Percentiles rank a stretch among this genome's conserved stretches.
phyloP scores from a whole-genome alignment of 2,113 vertebrate species.

The Saccopteryx bilineata region DNA sequence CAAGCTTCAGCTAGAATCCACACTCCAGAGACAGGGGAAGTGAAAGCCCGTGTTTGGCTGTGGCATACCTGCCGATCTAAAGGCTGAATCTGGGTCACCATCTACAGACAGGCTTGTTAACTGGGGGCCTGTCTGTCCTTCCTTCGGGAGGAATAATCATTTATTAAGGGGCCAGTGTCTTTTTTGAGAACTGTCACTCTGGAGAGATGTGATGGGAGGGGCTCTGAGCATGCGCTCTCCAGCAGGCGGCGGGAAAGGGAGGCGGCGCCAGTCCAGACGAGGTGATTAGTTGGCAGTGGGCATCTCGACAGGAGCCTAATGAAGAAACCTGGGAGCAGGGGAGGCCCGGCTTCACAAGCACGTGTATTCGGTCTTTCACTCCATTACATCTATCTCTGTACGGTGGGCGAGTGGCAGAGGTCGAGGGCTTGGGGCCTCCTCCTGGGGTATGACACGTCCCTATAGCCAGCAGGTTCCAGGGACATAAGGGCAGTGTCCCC shows the following conservation, averaged over 20 bases:
- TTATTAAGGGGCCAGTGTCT: background rate
- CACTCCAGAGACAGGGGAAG: background rate
- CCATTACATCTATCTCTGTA: background rate
- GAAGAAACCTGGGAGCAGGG: slow-evolving; percentile 42
- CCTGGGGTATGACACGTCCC: background rate
- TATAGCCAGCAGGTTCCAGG: background rate
- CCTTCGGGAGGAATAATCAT: slow-evolving; percentile 48
- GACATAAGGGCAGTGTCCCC: background rate
- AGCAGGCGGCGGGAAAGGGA: background rate
- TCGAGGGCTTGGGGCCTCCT: background rate
- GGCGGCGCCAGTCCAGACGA: background rate
- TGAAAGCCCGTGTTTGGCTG: fast-evolving
- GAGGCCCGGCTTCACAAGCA: background rate
- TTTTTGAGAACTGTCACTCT: slow-evolving; percentile 16
- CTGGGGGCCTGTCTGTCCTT: background rate
- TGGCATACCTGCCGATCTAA: background rate
- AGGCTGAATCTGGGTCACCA: background rate
- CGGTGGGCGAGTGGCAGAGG: background rate
- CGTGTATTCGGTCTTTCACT: background rate
- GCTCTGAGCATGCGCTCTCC: background rate
- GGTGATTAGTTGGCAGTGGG: slow-evolving; percentile 54
- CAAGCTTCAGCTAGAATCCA: background rate
- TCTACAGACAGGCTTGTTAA: background rate
- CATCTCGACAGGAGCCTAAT: slow-evolving; percentile 50
- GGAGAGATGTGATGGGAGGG: slow-evolving; percentile 37